Percentiles rank a stretch among this genome's conserved stretches.
Evolutionary conservation across 2,888 invertebrate species (phyloP).

Genomic region (Sepioteuthis lessoniana): DNA sequence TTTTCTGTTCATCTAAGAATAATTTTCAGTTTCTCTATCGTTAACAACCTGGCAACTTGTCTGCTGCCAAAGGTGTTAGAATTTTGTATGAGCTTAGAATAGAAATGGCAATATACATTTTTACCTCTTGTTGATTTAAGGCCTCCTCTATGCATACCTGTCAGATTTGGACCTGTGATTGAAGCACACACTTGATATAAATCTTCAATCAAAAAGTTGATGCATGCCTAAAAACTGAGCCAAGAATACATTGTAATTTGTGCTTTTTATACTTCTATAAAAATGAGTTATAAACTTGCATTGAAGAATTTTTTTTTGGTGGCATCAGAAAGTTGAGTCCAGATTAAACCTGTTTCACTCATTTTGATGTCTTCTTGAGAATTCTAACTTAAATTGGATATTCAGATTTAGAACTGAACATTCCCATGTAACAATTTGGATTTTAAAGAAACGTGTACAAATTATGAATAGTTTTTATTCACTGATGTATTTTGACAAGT

Average conservation of each 20-base stretch:
- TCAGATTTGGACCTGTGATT: background rate
- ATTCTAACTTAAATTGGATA: background rate
- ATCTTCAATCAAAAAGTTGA: background rate
- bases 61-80: background rate
- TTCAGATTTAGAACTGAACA: background rate
- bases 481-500: too few species aligned
- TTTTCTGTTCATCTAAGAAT: constrained; percentile 15
- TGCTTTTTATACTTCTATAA: background rate
- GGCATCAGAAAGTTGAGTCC: background rate
- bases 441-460: background rate
- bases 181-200: background rate
- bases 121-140: constrained; percentile 1
- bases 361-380: background rate
- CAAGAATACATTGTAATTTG: background rate
- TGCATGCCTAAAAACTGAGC: background rate
- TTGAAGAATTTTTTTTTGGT: background rate
- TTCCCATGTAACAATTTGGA: background rate
- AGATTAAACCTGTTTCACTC: background rate
- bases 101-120: background rate
- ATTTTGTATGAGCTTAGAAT: background rate
- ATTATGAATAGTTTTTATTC: too few species aligned
- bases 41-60: background rate
- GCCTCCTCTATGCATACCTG: background rate
- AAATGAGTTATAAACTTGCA: background rate
- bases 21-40: constrained; percentile 6